phyloP scores from a whole-genome alignment of 2,888 invertebrate species.

The Teleiodes luculella region DNA sequence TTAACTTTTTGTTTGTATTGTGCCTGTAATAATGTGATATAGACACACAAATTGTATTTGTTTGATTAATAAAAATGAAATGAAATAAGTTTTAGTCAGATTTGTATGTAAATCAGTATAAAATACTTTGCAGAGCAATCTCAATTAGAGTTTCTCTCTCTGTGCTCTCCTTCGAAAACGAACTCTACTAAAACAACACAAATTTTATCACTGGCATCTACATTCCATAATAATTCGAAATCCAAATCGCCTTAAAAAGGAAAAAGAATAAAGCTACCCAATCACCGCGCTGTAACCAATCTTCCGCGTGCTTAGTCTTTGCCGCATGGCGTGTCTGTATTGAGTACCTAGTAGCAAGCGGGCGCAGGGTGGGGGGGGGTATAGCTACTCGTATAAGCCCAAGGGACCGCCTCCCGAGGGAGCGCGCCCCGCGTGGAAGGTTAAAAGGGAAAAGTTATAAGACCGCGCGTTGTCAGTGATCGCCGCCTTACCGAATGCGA shows the following conservation, averaged over 20 bases:
- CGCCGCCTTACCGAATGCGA: conserved; percentile 62
- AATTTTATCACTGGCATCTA: too few relatives aligned
- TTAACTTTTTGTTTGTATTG: too few relatives aligned
- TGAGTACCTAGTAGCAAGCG: too few relatives aligned
- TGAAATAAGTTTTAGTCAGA: too few relatives aligned
- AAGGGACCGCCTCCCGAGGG: conserved; percentile 78
- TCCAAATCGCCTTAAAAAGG: not conserved
- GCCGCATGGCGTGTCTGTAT: conserved; percentile 73
- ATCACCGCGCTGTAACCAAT: not conserved
- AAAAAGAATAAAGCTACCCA: not conserved
- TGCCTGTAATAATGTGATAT: too few relatives aligned
- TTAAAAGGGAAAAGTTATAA: conserved; percentile 79
- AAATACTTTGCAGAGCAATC: too few relatives aligned
- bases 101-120: too few relatives aligned
- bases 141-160: too few relatives aligned
- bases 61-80: too few relatives aligned
- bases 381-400: conserved; percentile 50
- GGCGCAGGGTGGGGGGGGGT: conserved; percentile 51
- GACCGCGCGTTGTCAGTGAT: conserved; percentile 72
- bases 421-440: conserved; percentile 63
- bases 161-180: too few relatives aligned
- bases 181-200: too few relatives aligned
- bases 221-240: conserved; percentile 4
- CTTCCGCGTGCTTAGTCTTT: conserved; percentile 52
- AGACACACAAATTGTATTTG: too few relatives aligned